Percentiles rank a stretch among this genome's conserved stretches.
phyloP scores from a whole-genome alignment of 2,888 invertebrate species.

The Apodemia duryi region DNA sequence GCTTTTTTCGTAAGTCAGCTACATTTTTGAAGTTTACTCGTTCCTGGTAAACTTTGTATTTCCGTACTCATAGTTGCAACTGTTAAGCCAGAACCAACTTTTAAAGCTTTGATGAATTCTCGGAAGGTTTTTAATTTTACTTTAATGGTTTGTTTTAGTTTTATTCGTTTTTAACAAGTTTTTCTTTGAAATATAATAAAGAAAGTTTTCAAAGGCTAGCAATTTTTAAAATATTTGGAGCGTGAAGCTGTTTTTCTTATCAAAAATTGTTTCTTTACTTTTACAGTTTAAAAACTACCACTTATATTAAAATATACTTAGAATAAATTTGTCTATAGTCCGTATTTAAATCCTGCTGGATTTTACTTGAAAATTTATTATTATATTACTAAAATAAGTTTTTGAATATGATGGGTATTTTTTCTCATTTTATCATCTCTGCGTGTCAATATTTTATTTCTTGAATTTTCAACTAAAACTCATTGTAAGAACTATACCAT shows the following conservation, averaged over 20 bases:
- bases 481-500: too few species aligned
- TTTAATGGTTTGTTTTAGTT: constrained; percentile 37
- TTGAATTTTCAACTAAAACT: too few species aligned
- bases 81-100: constrained; percentile 48
- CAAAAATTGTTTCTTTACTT: constrained; percentile 14
- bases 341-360: too few species aligned
- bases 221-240: constrained; percentile 17
- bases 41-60: constrained; percentile 33
- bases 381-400: too few species aligned
- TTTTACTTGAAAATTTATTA: too few species aligned
- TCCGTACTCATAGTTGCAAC: constrained; percentile 44
- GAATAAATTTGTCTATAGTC: too few species aligned
- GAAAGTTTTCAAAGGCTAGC: constrained; percentile 26
- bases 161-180: constrained; percentile 29
- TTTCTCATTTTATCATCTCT: too few species aligned
- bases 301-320: background rate
- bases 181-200: constrained; percentile 33
- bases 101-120: constrained; percentile 48
- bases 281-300: constrained; percentile 12
- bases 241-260: constrained; percentile 13
- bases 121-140: constrained; percentile 39
- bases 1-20: constrained; percentile 32
- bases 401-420: too few species aligned
- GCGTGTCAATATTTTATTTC: too few species aligned
- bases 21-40: constrained; percentile 30